Evolutionary conservation across 2,797 vertebrate species (phyloP).

Genomic region (Sebastiscus tertius): DNA sequence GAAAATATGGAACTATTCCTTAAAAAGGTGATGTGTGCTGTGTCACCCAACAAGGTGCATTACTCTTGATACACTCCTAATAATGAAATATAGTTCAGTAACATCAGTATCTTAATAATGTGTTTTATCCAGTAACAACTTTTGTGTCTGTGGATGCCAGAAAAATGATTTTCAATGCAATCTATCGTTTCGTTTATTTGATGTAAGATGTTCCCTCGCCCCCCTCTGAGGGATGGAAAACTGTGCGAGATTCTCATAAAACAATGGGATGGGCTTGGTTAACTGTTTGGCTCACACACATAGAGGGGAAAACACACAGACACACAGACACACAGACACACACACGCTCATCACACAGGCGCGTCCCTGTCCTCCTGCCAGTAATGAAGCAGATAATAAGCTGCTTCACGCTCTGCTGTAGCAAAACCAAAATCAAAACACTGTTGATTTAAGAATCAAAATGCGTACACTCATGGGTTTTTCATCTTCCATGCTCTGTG

Average conservation of each 20-base stretch:
- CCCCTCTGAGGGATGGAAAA: conserved; percentile 16
- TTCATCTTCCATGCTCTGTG: conserved; percentile 74
- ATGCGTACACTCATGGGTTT: conserved; percentile 74
- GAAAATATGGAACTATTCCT: neutral
- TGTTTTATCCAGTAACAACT: neutral
- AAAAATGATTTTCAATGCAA: conserved; percentile 25
- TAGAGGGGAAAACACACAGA: neutral
- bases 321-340: neutral
- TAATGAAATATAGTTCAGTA: neutral
- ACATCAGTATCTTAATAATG: neutral
- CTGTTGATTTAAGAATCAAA: conserved; percentile 81
- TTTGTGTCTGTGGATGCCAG: neutral
- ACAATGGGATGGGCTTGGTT: conserved; percentile 43
- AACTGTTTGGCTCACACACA: conserved; percentile 25
- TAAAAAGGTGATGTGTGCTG: neutral
- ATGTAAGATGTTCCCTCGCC: conserved; percentile 19
- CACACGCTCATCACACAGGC: conserved; percentile 26
- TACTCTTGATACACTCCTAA: neutral
- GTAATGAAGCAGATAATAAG: conserved; percentile 84
- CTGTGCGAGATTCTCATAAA: conserved; percentile 20
- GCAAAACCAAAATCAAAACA: conserved; percentile 83
- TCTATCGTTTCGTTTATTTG: conserved; percentile 18
- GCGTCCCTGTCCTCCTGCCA: conserved; percentile 47
- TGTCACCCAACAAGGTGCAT: neutral
- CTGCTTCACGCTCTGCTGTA: conserved; percentile 80